Conservation (phyloP, 2,888 invertebrate species). For the Tetranychus piercei region DNA sequence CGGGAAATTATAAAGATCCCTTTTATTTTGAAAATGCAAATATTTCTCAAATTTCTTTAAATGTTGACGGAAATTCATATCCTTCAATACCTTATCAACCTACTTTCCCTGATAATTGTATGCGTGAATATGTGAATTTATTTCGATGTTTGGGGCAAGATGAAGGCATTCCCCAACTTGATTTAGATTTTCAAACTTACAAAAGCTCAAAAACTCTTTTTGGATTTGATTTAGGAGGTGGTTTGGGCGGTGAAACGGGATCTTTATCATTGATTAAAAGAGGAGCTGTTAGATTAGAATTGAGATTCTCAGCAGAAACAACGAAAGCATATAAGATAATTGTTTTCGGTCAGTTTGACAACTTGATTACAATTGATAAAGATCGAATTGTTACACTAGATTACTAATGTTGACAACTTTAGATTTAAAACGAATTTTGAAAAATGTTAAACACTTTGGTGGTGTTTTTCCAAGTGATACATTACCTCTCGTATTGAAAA, state of each 20-base stretch:
- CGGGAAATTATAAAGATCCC: conserved; percentile 2
- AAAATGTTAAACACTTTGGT: background rate
- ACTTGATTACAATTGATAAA: conserved; percentile 3
- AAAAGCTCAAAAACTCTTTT: conserved; percentile 1
- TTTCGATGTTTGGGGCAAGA: background rate
- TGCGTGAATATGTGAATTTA: background rate
- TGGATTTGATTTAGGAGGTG: background rate
- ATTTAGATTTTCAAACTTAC: background rate
- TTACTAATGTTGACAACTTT: background rate
- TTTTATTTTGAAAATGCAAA: background rate
- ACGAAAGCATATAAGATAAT: background rate
- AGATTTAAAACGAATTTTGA: too few species aligned
- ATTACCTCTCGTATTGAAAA: too few species aligned
- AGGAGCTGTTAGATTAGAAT: background rate
- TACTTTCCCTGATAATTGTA: conserved; percentile 1
- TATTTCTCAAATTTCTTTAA: background rate
- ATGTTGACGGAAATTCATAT: conserved; percentile 8
- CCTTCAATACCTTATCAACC: background rate
- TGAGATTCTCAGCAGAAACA: background rate
- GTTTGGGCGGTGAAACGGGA: background rate
- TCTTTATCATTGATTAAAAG: background rate
- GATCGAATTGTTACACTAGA: background rate
- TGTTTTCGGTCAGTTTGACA: conserved; percentile 14
- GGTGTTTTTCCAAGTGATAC: background rate
- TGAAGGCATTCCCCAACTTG: background rate